Conservation (phyloP, 2,113 vertebrate species). For the Salvelinus fontinalis region DNA sequence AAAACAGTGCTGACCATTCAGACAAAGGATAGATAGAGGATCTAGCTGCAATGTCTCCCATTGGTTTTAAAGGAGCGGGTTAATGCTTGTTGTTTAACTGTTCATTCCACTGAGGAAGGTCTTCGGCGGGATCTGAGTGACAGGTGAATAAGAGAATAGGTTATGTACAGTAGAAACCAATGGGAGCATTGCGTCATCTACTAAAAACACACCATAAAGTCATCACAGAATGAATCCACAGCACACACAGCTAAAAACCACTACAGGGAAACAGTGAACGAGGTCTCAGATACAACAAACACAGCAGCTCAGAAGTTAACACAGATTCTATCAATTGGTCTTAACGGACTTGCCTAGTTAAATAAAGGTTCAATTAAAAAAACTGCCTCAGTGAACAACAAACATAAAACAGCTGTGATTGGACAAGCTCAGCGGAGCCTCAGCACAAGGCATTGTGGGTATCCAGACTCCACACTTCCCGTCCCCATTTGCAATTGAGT, state of each 20-base stretch:
- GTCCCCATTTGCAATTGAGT: not conserved
- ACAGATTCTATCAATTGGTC: not conserved
- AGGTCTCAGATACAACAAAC: not conserved
- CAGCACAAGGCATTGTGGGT: slow-evolving; percentile 19
- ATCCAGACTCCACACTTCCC: not conserved
- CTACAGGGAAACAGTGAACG: not conserved
- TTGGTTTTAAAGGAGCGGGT: slow-evolving; percentile 33
- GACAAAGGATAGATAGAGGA: too few relatives aligned
- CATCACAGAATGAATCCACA: not conserved
- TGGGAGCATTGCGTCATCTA: slow-evolving; percentile 42
- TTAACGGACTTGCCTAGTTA: too few relatives aligned
- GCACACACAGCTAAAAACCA: not conserved
- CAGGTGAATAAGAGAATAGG: not conserved
- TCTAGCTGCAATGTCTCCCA: slow-evolving; percentile 32
- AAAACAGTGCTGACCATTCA: too few relatives aligned
- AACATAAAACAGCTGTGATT: slow-evolving; percentile 45
- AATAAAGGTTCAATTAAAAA: too few relatives aligned
- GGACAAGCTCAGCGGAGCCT: slow-evolving; percentile 43
- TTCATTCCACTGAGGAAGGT: not conserved
- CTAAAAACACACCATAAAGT: not conserved
- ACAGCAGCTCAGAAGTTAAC: not conserved
- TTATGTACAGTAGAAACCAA: slow-evolving; percentile 27
- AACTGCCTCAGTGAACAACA: not conserved
- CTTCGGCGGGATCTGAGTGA: not conserved
- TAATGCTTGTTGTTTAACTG: not conserved